phyloP scores from a whole-genome alignment of 2,888 invertebrate genomes.

The Tinea trinotella region DNA sequence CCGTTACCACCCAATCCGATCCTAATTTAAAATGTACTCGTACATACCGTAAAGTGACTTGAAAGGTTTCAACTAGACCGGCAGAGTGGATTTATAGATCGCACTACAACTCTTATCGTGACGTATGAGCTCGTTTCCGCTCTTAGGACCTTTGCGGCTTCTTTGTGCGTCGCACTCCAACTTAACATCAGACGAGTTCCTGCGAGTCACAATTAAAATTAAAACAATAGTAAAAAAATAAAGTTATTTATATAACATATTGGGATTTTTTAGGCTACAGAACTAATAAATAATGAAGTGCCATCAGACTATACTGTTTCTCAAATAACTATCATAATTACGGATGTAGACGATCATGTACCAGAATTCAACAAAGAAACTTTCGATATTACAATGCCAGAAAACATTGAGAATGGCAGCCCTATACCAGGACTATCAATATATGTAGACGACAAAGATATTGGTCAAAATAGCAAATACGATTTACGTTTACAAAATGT shows the following conservation, averaged over 20 bases:
- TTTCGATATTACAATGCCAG: conserved; percentile 80
- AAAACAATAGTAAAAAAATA: too few species aligned
- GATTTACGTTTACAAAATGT: conserved; percentile 74
- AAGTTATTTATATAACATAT: not conserved
- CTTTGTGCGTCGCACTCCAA: too few species aligned
- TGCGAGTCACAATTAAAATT: too few species aligned
- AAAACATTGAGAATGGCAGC: conserved; percentile 80
- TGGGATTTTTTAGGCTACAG: conserved; percentile 73
- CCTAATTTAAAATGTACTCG: too few species aligned
- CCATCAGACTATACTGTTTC: conserved; percentile 79
- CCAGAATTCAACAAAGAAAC: conserved; percentile 78
- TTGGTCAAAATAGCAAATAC: conserved; percentile 82
- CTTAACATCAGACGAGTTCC: too few species aligned
- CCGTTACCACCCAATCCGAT: not conserved
- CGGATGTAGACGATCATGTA: conserved; percentile 83
- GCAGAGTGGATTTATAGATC: too few species aligned
- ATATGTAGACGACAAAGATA: conserved; percentile 80
- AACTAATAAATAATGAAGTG: conserved; percentile 79
- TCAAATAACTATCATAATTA: conserved; percentile 82
- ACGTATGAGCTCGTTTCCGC: too few species aligned
- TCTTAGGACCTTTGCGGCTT: too few species aligned
- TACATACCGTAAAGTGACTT: too few species aligned
- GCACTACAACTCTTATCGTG: too few species aligned
- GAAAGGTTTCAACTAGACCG: too few species aligned
- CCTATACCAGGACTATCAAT: conserved; percentile 81